A percentile compares a stretch with the other conserved stretches of the same genome.
Evolutionary conservation across 64 coral and sea anemone genomes (phyloP).

Genomic region (Hydrozoanthus tunicans): DNA sequence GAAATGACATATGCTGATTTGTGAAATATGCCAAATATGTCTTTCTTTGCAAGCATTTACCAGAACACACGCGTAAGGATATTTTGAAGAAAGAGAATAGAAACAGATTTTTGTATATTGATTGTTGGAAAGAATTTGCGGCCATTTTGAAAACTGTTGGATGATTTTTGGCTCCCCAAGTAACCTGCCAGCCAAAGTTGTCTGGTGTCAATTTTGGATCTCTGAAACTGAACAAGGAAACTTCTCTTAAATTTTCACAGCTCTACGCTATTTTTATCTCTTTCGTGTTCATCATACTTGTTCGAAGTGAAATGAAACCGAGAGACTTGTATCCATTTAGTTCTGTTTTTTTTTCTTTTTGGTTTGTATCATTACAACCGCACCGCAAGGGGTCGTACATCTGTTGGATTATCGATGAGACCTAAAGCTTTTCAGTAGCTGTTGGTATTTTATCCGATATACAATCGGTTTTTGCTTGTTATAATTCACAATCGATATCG

Average conservation of each 20-base stretch:
- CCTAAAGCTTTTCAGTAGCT: neutral
- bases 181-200: neutral
- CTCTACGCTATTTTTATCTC: too few relatives aligned
- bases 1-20: conserved; percentile 45
- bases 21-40: conserved; percentile 27
- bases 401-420: neutral
- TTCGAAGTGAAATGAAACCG: neutral
- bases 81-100: neutral
- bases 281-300: neutral
- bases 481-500: too few relatives aligned
- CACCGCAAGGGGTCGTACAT: neutral
- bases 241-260: too few relatives aligned
- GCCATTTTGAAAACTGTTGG: neutral
- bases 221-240: too few relatives aligned
- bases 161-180: neutral
- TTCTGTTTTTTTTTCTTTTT: neutral
- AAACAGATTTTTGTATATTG: neutral
- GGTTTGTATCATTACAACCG: neutral
- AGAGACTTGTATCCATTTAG: neutral
- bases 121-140: neutral
- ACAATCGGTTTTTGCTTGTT: too few relatives aligned
- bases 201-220: too few relatives aligned
- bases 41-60: neutral
- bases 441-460: neutral
- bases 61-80: neutral